Evolutionary conservation across 2,797 vertebrate species (phyloP).

Genomic region (Syndactyla subalaris): DNA sequence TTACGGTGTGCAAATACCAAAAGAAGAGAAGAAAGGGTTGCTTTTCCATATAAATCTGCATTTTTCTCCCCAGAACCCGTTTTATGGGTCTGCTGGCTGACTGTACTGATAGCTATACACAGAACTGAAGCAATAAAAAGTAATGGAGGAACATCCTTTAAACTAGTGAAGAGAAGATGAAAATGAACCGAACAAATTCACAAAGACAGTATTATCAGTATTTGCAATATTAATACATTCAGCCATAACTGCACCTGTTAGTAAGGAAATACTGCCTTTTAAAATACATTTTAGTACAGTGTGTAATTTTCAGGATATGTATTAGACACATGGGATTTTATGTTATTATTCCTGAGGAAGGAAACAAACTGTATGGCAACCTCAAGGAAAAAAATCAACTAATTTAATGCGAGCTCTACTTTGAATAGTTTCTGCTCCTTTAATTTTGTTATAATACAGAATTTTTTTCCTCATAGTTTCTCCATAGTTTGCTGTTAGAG

Average conservation of each 20-base stretch:
- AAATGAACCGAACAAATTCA: slow-evolving; percentile 33
- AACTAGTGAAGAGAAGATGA: neutral
- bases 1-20: neutral
- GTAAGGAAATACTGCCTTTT: slow-evolving; percentile 11
- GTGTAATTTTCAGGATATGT: neutral
- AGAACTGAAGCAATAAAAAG: neutral
- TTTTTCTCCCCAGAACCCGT: neutral
- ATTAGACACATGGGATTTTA: neutral
- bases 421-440: neutral
- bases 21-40: neutral
- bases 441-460: neutral
- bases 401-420: neutral
- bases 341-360: neutral
- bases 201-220: neutral
- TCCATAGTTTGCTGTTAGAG: neutral
- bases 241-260: neutral
- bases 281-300: neutral
- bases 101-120: neutral
- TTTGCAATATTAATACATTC: neutral
- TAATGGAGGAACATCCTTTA: neutral
- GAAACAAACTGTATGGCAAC: neutral
- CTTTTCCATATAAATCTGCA: neutral
- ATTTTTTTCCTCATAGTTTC: neutral
- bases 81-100: neutral
- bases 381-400: neutral